Evolutionary conservation across 2,888 invertebrate species (phyloP).

Genomic region (Agrilus cyanescens): DNA sequence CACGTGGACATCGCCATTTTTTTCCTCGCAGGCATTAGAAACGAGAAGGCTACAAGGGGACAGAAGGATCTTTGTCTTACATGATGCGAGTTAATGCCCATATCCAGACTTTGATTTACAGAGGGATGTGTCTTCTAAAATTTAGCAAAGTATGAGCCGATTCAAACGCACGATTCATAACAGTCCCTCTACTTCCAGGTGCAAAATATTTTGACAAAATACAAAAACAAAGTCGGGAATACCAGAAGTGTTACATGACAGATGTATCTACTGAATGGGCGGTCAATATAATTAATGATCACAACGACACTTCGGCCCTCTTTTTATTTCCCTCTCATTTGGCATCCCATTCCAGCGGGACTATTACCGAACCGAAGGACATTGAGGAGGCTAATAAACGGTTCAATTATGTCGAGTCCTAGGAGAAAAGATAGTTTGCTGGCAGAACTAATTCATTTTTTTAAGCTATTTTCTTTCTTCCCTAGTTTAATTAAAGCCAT

Average conservation of each 20-base stretch:
- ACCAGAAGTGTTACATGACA: conserved; percentile 51
- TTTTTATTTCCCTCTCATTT: conserved; percentile 67
- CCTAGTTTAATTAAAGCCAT: no score
- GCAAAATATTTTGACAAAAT: conserved; percentile 27
- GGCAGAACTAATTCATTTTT: conserved; percentile 38
- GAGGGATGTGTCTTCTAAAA: no score
- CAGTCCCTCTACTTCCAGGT: no score
- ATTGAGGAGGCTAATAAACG: conserved; percentile 43
- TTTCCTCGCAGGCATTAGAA: no score
- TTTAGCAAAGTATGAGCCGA: no score
- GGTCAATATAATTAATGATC: conserved; percentile 44
- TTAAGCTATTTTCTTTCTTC: conserved; percentile 11
- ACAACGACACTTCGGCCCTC: conserved; percentile 48
- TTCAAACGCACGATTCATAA: no score
- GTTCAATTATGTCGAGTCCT: conserved; percentile 53
- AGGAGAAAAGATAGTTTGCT: conserved; percentile 52
- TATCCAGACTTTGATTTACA: no score
- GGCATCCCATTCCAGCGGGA: conserved; percentile 59
- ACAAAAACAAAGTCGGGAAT: conserved; percentile 35
- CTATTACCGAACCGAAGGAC: conserved; percentile 55
- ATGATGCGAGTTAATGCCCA: no score
- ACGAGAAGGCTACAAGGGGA: no score
- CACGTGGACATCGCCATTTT: no score
- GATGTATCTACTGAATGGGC: conserved; percentile 56
- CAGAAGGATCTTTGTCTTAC: no score